These are phyloP conservation scores for Zaprionus kolodkinae DNA, from an alignment of 1,140 invertebrate species.

Conservation along the genomic window DNA sequence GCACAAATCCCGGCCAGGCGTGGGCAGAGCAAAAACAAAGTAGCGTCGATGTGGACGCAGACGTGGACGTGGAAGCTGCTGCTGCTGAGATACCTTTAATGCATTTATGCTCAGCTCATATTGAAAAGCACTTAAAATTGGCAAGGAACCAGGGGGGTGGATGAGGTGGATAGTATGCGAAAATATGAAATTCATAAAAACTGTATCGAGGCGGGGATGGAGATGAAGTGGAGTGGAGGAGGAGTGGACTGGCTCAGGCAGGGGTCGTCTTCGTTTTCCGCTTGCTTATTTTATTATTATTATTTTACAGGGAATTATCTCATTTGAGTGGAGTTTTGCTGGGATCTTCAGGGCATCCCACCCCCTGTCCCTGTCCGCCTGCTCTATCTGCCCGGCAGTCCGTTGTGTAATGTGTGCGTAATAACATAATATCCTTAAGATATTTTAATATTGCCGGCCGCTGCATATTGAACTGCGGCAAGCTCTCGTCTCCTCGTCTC, in stretches of 20 bases:
- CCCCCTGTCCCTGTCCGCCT: neutral
- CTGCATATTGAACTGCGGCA: constrained; percentile 82
- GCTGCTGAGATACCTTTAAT: constrained; percentile 74
- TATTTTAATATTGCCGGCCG: constrained; percentile 81
- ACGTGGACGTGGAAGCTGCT: neutral
- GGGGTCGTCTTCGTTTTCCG: constrained; percentile 6
- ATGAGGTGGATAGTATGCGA: constrained; percentile 43
- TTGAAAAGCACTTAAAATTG: constrained; percentile 79
- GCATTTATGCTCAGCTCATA: constrained; percentile 75
- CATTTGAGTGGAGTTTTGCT: constrained; percentile 79
- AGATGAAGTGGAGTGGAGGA: neutral
- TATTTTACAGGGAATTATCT: constrained; percentile 84
- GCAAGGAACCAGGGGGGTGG: constrained; percentile 4
- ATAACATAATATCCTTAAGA: constrained; percentile 84
- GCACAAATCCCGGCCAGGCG: constrained; percentile 27
- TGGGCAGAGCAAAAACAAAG: constrained; percentile 7
- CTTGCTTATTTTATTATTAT: constrained; percentile 80
- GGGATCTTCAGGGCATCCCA: constrained; percentile 1
- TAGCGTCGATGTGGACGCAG: constrained; percentile 2
- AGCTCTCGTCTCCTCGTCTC: too few relatives aligned
- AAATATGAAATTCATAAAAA: constrained; percentile 80
- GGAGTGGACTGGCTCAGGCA: neutral
- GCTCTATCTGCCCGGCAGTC: constrained; percentile 3
- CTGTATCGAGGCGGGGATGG: neutral
- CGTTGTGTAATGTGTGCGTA: constrained; percentile 79